Percentiles rank a stretch among this genome's conserved stretches.
phyloP scores from a whole-genome alignment of 2,797 vertebrate species.

The Babyrousa celebensis region DNA sequence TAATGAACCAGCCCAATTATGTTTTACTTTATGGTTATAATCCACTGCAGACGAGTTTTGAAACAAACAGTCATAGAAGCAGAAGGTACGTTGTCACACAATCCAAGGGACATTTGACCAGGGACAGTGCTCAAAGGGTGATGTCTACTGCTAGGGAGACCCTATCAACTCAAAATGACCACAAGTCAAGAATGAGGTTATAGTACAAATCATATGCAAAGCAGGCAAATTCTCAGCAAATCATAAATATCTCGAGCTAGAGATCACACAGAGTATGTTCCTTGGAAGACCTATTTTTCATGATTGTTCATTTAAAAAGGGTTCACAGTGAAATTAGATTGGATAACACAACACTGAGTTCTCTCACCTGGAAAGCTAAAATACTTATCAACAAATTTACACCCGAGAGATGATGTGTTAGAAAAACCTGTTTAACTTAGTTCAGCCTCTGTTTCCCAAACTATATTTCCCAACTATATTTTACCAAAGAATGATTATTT shows the following conservation, averaged over 20 bases:
- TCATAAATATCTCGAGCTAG: neutral
- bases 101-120: slow-evolving; percentile 13
- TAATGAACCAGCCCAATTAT: neutral
- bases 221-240: neutral
- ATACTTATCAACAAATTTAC: neutral
- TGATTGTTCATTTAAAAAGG: neutral
- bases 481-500: slow-evolving; percentile 26
- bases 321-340: neutral
- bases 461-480: slow-evolving; percentile 40
- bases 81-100: neutral
- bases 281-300: neutral
- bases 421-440: neutral
- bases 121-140: neutral
- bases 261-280: neutral
- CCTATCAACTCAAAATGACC: slow-evolving; percentile 29
- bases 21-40: slow-evolving; percentile 20
- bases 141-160: neutral
- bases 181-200: slow-evolving; percentile 21
- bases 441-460: neutral
- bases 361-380: neutral
- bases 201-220: neutral
- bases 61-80: slow-evolving; percentile 17
- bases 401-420: neutral
- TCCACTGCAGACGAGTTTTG: neutral
- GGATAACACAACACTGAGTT: neutral